A percentile compares a stretch with the other conserved stretches of the same genome.
These are phyloP conservation scores for Grantiella picta DNA, from an alignment of 2,113 vertebrate genomes.

Conservation along the genomic window DNA sequence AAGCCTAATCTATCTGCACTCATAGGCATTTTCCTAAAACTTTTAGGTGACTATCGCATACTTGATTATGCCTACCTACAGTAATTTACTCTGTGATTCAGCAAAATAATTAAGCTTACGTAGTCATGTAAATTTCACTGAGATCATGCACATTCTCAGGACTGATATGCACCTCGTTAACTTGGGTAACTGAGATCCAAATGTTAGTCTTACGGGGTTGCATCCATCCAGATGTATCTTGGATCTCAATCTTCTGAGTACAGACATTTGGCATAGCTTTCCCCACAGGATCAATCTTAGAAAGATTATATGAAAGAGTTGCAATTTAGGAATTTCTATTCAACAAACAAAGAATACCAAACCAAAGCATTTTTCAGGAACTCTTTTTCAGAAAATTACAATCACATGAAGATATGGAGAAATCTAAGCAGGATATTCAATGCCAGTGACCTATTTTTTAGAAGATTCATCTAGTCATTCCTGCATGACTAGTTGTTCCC, in stretches of 20 bases:
- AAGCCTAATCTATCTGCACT: background rate
- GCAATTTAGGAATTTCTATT: background rate
- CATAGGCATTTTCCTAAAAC: background rate
- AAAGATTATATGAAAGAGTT: background rate
- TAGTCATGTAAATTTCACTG: background rate
- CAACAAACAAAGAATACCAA: background rate
- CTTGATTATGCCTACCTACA: background rate
- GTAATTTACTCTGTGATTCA: background rate
- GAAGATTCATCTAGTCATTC: background rate
- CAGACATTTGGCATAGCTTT: background rate
- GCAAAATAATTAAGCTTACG: background rate
- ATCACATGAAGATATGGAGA: background rate
- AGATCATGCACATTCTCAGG: background rate
- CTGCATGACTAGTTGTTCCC: background rate
- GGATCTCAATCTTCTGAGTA: background rate
- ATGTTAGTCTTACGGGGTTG: background rate
- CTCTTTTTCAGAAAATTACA: background rate
- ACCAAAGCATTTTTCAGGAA: background rate
- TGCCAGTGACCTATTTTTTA: background rate
- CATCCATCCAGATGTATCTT: background rate
- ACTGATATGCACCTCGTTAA: background rate
- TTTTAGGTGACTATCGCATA: background rate
- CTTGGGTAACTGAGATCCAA: background rate
- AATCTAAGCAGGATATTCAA: background rate
- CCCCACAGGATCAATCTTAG: background rate